Evolutionary conservation across 2,888 invertebrate genomes (phyloP).

Genomic region (Corbicula japonica): DNA sequence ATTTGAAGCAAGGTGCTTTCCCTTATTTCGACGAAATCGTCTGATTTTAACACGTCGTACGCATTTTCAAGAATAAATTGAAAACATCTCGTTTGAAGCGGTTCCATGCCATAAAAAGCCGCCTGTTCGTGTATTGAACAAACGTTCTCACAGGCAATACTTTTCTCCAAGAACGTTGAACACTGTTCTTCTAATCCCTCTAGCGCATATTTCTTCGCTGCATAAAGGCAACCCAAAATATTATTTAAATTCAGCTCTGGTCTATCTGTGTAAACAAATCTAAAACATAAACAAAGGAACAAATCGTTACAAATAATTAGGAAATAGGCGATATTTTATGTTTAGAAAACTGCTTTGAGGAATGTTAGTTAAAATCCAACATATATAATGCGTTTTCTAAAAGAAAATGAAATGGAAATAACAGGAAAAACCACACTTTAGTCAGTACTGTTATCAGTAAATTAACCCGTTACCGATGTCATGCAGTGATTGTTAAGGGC

Average conservation of each 20-base stretch:
- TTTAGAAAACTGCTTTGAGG: too few relatives aligned
- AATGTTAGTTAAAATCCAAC: too few relatives aligned
- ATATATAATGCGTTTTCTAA: too few relatives aligned
- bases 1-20: background rate
- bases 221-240: constrained; percentile 19
- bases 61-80: constrained; percentile 19
- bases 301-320: too few relatives aligned
- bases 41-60: constrained; percentile 2
- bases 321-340: too few relatives aligned
- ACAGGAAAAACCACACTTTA: too few relatives aligned
- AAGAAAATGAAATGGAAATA: too few relatives aligned
- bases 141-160: background rate
- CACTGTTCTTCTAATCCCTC: constrained; percentile 15
- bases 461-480: too few relatives aligned
- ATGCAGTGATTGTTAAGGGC: too few relatives aligned
- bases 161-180: constrained; percentile 4
- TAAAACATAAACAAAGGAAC: constrained; percentile 10
- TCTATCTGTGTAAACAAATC: constrained; percentile 15
- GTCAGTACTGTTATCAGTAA: too few relatives aligned
- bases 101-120: constrained; percentile 4
- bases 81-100: background rate
- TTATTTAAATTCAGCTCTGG: constrained; percentile 1
- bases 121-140: constrained; percentile 28
- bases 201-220: constrained; percentile 30
- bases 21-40: constrained; percentile 1